These are phyloP conservation scores for Calephelis virginiensis DNA, from an alignment of 1,140 invertebrate species.

Conservation along the genomic window DNA sequence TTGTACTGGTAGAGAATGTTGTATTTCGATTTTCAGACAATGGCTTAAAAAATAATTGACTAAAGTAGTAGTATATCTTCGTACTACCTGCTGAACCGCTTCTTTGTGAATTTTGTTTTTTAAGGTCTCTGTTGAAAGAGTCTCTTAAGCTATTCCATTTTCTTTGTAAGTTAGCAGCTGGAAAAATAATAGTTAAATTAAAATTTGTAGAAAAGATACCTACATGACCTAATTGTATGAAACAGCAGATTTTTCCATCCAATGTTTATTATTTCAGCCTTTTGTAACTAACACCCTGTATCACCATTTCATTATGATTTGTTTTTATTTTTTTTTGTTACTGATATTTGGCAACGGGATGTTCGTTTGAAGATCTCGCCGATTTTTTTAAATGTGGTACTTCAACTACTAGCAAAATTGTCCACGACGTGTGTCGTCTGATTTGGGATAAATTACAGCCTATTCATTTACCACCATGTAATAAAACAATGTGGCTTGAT, in stretches of 20 bases:
- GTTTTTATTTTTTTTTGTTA: constrained; percentile 6
- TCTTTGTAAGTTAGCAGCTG: constrained; percentile 12
- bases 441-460: constrained; percentile 5
- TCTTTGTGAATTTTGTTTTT: constrained; percentile 16
- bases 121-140: constrained; percentile 14
- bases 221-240: constrained; percentile 2
- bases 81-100: constrained; percentile 1
- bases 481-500: constrained; percentile 19
- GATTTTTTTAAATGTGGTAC: constrained; percentile 4
- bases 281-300: constrained; percentile 11
- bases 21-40: constrained; percentile 8
- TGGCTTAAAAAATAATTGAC: constrained; percentile 9
- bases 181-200: constrained; percentile 12
- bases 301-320: constrained; percentile 11
- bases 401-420: constrained; percentile 11
- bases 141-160: constrained; percentile 17
- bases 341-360: not conserved
- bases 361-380: constrained; percentile 9
- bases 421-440: constrained; percentile 2
- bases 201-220: constrained; percentile 11
- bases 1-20: constrained; percentile 9
- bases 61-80: constrained; percentile 6
- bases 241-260: constrained; percentile 9
- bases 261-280: constrained; percentile 6
- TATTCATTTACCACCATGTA: constrained; percentile 5